Percentiles rank a stretch among this genome's conserved stretches.
phyloP scores from a whole-genome alignment of 2,113 vertebrate genomes.

The Siniperca chuatsi region DNA sequence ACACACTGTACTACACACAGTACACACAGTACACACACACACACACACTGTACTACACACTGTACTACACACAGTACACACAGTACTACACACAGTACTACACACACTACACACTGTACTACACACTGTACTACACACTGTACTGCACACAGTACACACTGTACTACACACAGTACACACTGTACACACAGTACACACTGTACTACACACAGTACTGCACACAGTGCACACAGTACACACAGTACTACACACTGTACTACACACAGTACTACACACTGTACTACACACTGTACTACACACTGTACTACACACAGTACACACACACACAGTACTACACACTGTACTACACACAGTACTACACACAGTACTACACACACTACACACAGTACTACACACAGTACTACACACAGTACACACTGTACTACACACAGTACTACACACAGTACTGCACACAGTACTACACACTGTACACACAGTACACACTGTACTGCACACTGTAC shows the following conservation, averaged over 20 bases:
- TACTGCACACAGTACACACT: background rate
- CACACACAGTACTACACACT: too few species aligned
- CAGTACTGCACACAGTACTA: too few species aligned
- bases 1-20: background rate
- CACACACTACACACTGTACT: too few species aligned
- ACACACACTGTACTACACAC: too few species aligned
- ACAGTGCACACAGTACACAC: background rate
- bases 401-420: conserved; percentile 7
- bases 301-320: too few species aligned
- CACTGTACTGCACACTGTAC: too few species aligned
- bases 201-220: background rate
- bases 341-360: background rate
- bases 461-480: background rate
- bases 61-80: too few species aligned
- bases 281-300: background rate
- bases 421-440: background rate
- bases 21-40: too few species aligned
- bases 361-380: too few species aligned
- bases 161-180: too few species aligned
- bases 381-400: background rate
- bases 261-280: too few species aligned
- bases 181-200: background rate
- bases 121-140: background rate
- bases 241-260: background rate
- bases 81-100: too few species aligned